These are phyloP conservation scores for Muscicapa striata DNA, from an alignment of 2,797 vertebrate species.

Conservation along the genomic window DNA sequence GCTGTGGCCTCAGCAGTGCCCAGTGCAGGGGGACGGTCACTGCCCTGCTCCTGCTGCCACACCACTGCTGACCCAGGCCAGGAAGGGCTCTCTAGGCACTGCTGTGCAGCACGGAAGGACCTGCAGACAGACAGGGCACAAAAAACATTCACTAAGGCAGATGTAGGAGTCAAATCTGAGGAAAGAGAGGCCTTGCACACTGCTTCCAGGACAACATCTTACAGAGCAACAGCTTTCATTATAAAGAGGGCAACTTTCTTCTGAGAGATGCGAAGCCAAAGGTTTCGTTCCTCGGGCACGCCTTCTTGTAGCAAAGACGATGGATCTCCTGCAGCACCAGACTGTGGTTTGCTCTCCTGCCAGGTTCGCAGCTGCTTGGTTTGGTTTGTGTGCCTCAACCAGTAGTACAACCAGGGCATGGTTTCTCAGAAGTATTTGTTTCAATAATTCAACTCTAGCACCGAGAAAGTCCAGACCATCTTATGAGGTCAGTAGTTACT, in stretches of 20 bases:
- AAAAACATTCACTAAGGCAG: accelerated
- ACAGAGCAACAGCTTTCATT: not conserved
- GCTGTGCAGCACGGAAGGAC: accelerated
- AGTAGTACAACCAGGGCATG: not conserved
- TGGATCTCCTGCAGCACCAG: accelerated
- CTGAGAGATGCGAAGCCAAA: not conserved
- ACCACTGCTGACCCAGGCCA: accelerated
- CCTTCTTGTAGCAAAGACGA: not conserved
- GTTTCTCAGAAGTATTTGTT: not conserved
- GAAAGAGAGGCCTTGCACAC: not conserved
- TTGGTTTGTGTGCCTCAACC: not conserved
- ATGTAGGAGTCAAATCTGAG: not conserved
- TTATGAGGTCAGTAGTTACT: not conserved
- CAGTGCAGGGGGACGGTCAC: not conserved
- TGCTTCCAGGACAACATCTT: not conserved
- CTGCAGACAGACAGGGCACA: not conserved
- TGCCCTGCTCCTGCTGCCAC: not conserved
- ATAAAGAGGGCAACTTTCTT: not conserved
- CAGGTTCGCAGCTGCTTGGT: not conserved
- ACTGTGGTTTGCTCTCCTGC: not conserved
- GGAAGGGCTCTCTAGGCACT: not conserved
- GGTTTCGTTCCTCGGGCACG: accelerated
- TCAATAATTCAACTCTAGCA: not conserved
- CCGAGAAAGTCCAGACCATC: not conserved
- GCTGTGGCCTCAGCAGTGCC: not conserved